Base-by-base conservation (phyloP, 2,113 vertebrate genomes). In the Muscicapa adusta region DNA sequence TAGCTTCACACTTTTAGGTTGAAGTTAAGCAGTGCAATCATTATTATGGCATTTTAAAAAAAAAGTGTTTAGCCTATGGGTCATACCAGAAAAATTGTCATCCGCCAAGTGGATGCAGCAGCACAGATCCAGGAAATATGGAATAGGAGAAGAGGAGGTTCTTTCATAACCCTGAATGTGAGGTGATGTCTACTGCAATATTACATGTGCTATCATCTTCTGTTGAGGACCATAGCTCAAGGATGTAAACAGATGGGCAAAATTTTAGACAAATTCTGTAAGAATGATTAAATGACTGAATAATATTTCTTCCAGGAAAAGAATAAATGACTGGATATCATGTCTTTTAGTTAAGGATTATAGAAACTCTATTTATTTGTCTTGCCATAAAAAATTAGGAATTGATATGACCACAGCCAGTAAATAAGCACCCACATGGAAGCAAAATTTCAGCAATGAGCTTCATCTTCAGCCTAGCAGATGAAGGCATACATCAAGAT, bases 191-290 rank as follows among this genome's bases (percentile, higher is more conserved):
- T 56, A 9, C 11, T 67, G 43, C 20, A 70, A 40, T 34, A 40
- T 6, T 47, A 3, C 1, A 0, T 54, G 33, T 94, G 6, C 33
- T 70, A 4, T 29, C 26, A n/a, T n/a, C 9, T 23, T 19, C 67
- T 38, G 4, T 15, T 58, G 18, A 65, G 12, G 5, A 40, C 6
- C 3, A 20, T 2, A 34, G 60, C 9, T 78, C 42, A 90, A 79
- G 8, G 18, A 68, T 40, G 8, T 40, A 25, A 62, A 60, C 0
- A 0, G 9, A 33, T 6, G 36, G 16, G 12, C 6, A 62, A 88
- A 56, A 85, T 50, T 56, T 45, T 34, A 74, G 6, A 66, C 12
- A 88, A 51, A 10, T 47, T 4, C 11, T 23, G 2, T 31, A 71
- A 57, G 28, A 89, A 84, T n/a, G 0, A 62, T 33, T 74, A 42